phyloP scores from a whole-genome alignment of 2,888 invertebrate genomes.

The Tanypteryx hageni region DNA sequence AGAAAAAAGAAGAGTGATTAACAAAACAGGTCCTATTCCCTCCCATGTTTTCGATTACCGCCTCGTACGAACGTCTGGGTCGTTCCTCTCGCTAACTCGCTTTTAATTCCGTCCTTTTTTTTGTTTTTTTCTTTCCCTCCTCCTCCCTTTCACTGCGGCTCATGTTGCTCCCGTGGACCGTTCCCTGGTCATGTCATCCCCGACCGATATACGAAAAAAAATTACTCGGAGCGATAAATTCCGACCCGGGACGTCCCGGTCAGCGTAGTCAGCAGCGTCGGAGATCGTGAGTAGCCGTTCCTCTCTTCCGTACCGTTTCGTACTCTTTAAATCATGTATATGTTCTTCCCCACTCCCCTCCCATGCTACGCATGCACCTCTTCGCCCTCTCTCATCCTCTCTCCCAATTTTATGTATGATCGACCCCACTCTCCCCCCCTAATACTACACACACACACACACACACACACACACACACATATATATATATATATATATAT shows the following conservation, averaged over 20 bases:
- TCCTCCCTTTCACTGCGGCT: background rate
- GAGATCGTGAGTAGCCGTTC: slow-evolving; percentile 32
- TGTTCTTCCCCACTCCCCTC: no score
- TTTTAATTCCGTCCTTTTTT: background rate
- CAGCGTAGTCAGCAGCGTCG: background rate
- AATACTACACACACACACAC: no score
- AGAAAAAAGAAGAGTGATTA: slow-evolving; percentile 5
- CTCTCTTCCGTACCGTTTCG: slow-evolving; percentile 35
- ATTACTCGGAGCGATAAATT: background rate
- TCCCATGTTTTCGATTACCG: background rate
- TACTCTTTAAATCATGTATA: background rate
- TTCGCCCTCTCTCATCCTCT: background rate
- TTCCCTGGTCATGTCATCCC: background rate
- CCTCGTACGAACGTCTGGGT: background rate
- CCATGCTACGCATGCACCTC: background rate
- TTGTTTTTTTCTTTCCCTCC: background rate
- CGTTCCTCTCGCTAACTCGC: background rate
- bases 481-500: no score
- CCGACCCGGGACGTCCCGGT: slow-evolving; percentile 12
- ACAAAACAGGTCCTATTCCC: slow-evolving; percentile 23
- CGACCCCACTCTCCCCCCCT: background rate
- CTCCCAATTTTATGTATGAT: background rate
- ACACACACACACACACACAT: no score
- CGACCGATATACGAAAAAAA: background rate
- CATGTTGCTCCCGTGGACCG: background rate